A percentile compares a stretch with the other conserved stretches of the same genome.
These are phyloP conservation scores for Scelioninae gen. 2 DNA, from an alignment of 2,888 invertebrate genomes.

Conservation along the genomic window DNA sequence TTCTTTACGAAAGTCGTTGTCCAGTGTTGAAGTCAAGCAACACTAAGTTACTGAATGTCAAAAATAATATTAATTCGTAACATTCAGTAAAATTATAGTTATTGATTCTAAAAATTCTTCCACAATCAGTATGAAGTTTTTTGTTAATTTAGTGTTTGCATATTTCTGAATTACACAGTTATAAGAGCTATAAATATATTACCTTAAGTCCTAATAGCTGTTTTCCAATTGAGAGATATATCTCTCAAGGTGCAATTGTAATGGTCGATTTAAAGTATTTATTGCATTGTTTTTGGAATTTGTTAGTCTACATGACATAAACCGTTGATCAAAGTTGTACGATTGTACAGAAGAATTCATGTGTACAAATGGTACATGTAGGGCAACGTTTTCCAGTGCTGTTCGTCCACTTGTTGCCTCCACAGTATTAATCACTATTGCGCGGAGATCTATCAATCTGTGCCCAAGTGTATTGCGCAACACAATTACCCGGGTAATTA, in stretches of 20 bases:
- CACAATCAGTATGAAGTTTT: too few species aligned
- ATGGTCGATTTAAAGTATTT: background rate
- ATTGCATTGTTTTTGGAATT: too few species aligned
- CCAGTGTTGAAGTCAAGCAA: too few species aligned
- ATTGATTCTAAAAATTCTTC: too few species aligned
- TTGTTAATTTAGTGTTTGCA: too few species aligned
- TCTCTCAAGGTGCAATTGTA: background rate
- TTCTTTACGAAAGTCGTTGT: too few species aligned
- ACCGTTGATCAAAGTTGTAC: conserved; percentile 15
- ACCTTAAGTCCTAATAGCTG: too few species aligned
- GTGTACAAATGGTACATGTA: conserved; percentile 37
- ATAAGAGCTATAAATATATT: too few species aligned
- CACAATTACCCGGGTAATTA: conserved; percentile 37
- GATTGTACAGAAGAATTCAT: conserved; percentile 24
- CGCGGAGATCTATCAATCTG: conserved; percentile 35
- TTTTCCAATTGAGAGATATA: background rate
- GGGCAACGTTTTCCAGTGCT: conserved; percentile 26
- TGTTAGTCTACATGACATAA: conserved; percentile 5
- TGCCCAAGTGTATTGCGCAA: conserved; percentile 28
- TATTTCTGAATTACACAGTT: too few species aligned
- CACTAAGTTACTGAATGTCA: too few species aligned
- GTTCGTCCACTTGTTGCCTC: conserved; percentile 17
- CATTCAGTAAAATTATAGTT: too few species aligned
- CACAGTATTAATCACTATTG: conserved; percentile 40
- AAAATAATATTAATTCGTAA: too few species aligned